Percentiles rank a stretch among this genome's conserved stretches.
Conservation (phyloP, 2,113 vertebrate genomes). For the Motacilla alba region DNA sequence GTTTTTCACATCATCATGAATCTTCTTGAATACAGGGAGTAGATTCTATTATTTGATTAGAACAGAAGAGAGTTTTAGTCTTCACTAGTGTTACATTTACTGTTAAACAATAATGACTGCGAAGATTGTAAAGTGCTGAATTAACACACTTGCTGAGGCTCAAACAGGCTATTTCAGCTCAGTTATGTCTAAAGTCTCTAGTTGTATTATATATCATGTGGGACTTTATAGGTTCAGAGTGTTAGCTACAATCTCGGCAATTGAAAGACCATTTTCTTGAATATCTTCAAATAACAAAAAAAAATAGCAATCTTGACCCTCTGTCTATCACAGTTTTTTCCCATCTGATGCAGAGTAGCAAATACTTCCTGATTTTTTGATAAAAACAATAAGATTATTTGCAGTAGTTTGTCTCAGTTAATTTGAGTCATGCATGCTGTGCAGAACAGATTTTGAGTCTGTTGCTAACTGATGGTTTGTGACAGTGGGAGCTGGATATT, state of each 20-base stretch:
- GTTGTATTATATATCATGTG: neutral
- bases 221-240: neutral
- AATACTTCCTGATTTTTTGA: neutral
- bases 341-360: neutral
- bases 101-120: neutral
- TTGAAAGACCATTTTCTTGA: neutral
- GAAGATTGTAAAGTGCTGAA: neutral
- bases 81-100: neutral
- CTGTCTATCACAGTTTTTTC: neutral
- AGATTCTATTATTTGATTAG: neutral
- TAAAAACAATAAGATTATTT: neutral
- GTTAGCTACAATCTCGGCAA: neutral
- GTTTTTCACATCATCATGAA: neutral
- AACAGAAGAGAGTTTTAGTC: neutral
- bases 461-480: neutral
- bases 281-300: neutral
- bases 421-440: neutral
- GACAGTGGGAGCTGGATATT: neutral
- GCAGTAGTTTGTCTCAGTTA: neutral
- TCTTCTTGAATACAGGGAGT: neutral
- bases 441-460: neutral
- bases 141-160: neutral
- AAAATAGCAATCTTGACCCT: neutral
- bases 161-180: neutral
- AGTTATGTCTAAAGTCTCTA: neutral